Evolutionary conservation across 2,888 invertebrate genomes (phyloP), one percentile per base, ranked within the genome.

Genomic region (Onthophagus sagittarius): DNA sequence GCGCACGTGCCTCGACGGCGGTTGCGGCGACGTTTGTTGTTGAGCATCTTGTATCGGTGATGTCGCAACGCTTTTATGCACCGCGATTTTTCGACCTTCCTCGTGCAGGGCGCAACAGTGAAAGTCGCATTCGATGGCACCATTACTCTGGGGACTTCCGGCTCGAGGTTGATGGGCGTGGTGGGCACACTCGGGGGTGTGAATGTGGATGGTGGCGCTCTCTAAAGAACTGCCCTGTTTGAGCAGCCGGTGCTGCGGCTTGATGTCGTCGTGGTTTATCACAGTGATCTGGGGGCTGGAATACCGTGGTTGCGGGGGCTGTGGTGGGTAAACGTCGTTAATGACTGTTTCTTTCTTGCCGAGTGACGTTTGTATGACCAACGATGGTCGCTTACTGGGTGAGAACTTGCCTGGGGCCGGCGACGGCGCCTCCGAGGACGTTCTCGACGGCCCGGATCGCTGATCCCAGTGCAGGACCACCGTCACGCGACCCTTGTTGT

Each of bases 401-500:
- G 88, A 89, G 82, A 86, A 88, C 84, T 88, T 89, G 85, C 86
- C 85, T 82, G 85, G 86, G 80, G 81, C 85, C 79, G 81, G 86
- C 78, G 80, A 86, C 77, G 80, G 86, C 81, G 90, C 90, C 76
- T 86, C 85, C 6, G 83, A 87, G 82, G 86, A 80, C 79, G 87
- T 84, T 80, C 85, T 85, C 77, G 86, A 83, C 74, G 85, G 86
- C 82, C 89, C 90, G 86, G 90, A 92, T 81, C 94, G 92, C 89
- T 95, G 96, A 89, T 97, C 97, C 97, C 97, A 97, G 88, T 97
- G 96, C 86, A 97, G 89, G 86, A 97, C 96, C 88, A 97, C 96
- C 84, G 97, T 97, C 89, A 97, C 95, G 86, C 96, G 93, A 86
- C 96, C 97, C 89, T 96, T 95, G 91, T 96, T 96, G 92, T 97